Evolutionary conservation across 2,888 invertebrate species (phyloP).

Genomic region (Resseliella maxima): DNA sequence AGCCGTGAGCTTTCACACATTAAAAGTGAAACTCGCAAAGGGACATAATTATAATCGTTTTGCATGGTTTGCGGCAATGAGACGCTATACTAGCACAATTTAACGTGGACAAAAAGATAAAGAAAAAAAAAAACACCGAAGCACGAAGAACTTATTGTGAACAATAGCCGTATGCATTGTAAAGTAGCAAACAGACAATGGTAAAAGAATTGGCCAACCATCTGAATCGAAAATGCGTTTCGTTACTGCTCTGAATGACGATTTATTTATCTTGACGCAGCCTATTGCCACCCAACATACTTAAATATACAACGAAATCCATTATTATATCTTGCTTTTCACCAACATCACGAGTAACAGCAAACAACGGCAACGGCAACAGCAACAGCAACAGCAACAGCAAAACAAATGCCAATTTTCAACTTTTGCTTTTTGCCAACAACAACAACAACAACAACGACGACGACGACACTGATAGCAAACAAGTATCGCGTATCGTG

Average conservation of each 20-base stretch:
- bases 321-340: background rate
- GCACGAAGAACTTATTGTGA: too few relatives aligned
- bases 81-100: background rate
- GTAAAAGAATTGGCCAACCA: background rate
- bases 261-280: background rate
- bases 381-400: too few relatives aligned
- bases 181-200: background rate
- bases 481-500: too few relatives aligned
- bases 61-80: background rate
- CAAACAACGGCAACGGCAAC: too few relatives aligned
- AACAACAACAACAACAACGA: too few relatives aligned
- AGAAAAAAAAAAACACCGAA: too few relatives aligned
- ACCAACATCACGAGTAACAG: background rate
- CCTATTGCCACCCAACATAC: background rate
- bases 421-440: background rate
- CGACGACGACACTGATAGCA: too few relatives aligned
- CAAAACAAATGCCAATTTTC: background rate
- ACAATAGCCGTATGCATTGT: background rate
- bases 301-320: background rate
- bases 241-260: background rate
- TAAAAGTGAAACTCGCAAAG: background rate
- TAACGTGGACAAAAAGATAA: background rate
- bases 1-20: too few relatives aligned
- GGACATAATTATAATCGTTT: background rate
- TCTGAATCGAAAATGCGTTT: constrained; percentile 5